phyloP scores from a whole-genome alignment of 1,140 invertebrate genomes.

The Drosophila leontia region DNA sequence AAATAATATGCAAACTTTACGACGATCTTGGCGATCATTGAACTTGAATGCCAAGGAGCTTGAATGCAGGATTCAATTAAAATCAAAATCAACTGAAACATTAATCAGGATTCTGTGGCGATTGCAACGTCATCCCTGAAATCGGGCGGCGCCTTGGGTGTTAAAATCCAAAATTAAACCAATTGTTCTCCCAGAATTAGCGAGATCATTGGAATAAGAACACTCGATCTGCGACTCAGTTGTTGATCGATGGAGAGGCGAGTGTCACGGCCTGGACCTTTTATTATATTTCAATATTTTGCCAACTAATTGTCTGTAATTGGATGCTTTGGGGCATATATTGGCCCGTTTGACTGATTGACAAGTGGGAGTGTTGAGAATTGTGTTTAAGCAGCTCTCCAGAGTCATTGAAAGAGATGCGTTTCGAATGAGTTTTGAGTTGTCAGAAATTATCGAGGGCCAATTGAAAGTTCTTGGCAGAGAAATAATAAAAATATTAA shows the following conservation, averaged over 20 bases:
- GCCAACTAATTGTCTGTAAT: constrained; percentile 78
- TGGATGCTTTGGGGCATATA: constrained; percentile 50
- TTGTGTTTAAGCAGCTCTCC: constrained; percentile 41
- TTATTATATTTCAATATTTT: constrained; percentile 67
- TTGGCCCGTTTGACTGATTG: constrained; percentile 65
- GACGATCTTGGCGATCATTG: constrained; percentile 38
- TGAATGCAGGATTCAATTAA: constrained; percentile 49
- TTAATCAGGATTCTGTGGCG: constrained; percentile 29
- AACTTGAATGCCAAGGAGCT: constrained; percentile 14
- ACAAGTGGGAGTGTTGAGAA: constrained; percentile 64
- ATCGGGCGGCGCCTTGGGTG: constrained; percentile 35
- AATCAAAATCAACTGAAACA: constrained; percentile 24
- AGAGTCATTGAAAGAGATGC: constrained; percentile 15
- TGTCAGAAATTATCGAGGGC: constrained; percentile 14
- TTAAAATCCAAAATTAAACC: constrained; percentile 60
- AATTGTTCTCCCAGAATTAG: constrained; percentile 57
- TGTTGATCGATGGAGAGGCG: constrained; percentile 59
- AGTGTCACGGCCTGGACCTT: constrained; percentile 68
- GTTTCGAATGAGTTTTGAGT: constrained; percentile 1
- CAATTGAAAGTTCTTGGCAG: constrained; percentile 26
- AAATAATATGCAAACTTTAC: constrained; percentile 63
- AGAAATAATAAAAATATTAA: constrained; percentile 1
- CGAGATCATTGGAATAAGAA: constrained; percentile 42
- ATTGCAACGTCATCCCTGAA: constrained; percentile 25
- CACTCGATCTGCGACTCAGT: constrained; percentile 43